These are phyloP conservation scores for Chelon auratus DNA, from an alignment of 2,797 vertebrate species.

Conservation along the genomic window DNA sequence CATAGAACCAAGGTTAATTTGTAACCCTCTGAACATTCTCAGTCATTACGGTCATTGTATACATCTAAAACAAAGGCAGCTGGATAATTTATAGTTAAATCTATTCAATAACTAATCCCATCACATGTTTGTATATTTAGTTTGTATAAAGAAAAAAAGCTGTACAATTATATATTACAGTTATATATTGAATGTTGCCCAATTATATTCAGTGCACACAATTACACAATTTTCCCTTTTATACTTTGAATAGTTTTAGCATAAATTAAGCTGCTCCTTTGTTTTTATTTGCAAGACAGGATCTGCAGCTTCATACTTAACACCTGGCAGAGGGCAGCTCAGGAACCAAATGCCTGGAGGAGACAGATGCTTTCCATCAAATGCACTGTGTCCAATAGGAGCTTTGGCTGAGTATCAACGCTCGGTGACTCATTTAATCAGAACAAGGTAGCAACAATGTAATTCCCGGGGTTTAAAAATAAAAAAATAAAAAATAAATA, in stretches of 20 bases:
- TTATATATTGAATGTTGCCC: no score
- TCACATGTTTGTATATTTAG: no score
- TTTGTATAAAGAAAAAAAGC: no score
- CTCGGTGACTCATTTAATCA: constrained; percentile 31
- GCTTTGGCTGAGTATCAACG: constrained; percentile 26
- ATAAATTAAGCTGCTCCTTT: no score
- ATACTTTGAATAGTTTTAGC: no score
- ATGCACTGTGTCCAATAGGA: constrained; percentile 24
- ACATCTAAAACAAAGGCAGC: no score
- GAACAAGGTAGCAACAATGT: constrained; percentile 29
- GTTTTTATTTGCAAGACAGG: neutral
- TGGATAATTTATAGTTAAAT: no score
- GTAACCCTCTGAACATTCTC: no score
- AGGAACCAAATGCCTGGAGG: constrained; percentile 24
- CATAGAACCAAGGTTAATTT: no score
- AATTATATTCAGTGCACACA: neutral
- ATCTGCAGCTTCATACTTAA: constrained; percentile 15
- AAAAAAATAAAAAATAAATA: neutral
- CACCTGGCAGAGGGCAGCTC: constrained; percentile 30
- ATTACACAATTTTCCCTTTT: neutral
- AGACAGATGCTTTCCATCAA: constrained; percentile 48
- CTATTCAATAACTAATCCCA: no score
- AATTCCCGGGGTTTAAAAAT: constrained; percentile 17
- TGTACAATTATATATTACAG: no score
- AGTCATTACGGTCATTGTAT: no score